A percentile compares a stretch with the other conserved stretches of the same genome.
Evolutionary conservation across 2,888 invertebrate genomes (phyloP).

Genomic region (Acronicta aceris): DNA sequence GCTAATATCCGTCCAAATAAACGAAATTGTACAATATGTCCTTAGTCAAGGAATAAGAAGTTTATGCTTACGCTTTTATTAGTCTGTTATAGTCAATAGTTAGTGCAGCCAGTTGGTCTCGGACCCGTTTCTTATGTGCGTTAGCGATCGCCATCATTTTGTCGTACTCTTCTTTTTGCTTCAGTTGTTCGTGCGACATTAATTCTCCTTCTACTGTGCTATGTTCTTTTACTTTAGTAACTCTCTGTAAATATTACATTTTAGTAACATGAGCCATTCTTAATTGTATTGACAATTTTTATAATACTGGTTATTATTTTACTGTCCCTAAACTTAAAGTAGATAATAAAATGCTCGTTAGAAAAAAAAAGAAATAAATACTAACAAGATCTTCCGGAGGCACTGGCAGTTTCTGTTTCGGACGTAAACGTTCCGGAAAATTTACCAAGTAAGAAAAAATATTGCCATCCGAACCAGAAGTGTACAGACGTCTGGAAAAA

Average conservation of each 20-base stretch:
- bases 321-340: not conserved
- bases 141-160: conserved; percentile 90
- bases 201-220: conserved; percentile 80
- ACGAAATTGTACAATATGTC: no score
- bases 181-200: conserved; percentile 91
- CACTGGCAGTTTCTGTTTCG: conserved; percentile 43
- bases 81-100: conserved; percentile 90
- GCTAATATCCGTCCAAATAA: no score
- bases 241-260: conserved; percentile 59
- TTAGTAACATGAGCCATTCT: not conserved
- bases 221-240: conserved; percentile 69
- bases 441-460: conserved; percentile 92
- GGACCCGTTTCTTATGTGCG: conserved; percentile 90
- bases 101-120: conserved; percentile 86
- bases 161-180: conserved; percentile 91
- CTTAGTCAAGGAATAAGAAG: not conserved
- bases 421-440: conserved; percentile 75
- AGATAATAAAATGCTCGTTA: no score
- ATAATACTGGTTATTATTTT: no score
- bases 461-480: conserved; percentile 93
- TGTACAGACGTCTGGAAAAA: conserved; percentile 83
- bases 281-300: no score
- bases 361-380: conserved; percentile 12
- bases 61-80: conserved; percentile 80
- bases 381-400: conserved; percentile 66